Conservation (phyloP, 2,888 invertebrate genomes). For the Coenonympha glycerion region DNA sequence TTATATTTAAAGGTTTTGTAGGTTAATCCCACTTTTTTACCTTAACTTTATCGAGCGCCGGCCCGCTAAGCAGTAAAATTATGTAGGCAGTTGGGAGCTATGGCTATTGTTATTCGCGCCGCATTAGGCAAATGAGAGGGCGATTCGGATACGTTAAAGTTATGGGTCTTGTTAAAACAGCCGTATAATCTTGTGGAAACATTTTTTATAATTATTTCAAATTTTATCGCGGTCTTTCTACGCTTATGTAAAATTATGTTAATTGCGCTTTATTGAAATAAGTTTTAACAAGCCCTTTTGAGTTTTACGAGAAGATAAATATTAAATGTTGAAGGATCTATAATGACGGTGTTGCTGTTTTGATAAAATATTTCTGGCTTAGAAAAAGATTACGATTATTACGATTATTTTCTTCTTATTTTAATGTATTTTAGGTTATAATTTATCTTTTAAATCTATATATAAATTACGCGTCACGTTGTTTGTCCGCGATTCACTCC, state of each 20-base stretch:
- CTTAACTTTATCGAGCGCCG: background rate
- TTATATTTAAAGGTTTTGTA: too few species aligned
- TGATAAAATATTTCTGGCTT: too few species aligned
- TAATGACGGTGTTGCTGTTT: too few species aligned
- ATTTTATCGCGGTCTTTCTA: conserved; percentile 5
- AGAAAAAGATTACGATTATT: too few species aligned
- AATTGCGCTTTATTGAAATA: background rate
- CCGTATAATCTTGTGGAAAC: conserved; percentile 13
- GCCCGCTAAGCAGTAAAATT: conserved; percentile 11
- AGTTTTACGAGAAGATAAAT: background rate
- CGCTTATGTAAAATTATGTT: conserved; percentile 6
- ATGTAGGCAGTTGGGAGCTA: conserved; percentile 22
- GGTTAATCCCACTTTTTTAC: background rate
- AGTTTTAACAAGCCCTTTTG: conserved; percentile 1
- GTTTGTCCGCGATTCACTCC: too few species aligned
- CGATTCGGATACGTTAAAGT: conserved; percentile 20
- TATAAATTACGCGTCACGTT: too few species aligned
- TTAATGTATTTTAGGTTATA: background rate
- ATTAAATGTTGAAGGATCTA: too few species aligned
- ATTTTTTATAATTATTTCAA: conserved; percentile 8
- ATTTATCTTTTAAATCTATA: too few species aligned
- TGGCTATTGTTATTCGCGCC: conserved; percentile 24
- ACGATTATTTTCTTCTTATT: too few species aligned
- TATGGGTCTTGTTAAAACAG: conserved; percentile 18
- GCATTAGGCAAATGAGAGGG: conserved; percentile 24